Evolutionary conservation across 2,888 invertebrate genomes (phyloP).

Genomic region (Drosophila fungiperda): DNA sequence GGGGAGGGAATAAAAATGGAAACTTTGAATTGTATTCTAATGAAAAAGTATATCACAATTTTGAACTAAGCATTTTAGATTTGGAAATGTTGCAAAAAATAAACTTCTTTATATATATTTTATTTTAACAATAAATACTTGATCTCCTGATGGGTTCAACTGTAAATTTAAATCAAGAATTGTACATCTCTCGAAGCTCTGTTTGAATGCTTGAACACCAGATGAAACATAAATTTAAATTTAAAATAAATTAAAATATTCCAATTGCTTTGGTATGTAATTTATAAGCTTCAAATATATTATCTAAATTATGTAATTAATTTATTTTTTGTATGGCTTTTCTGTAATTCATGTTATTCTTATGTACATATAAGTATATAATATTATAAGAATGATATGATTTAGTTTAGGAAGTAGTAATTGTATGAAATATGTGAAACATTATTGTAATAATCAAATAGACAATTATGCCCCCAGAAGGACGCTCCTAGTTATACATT

Average conservation of each 20-base stretch:
- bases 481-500: constrained; percentile 35
- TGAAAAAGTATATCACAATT: constrained; percentile 21
- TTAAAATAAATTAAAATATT: neutral
- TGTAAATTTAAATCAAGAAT: neutral
- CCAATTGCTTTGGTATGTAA: neutral
- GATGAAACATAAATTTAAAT: neutral
- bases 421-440: neutral
- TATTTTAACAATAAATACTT: neutral
- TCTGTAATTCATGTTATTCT: neutral
- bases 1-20: neutral
- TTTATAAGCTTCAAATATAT: neutral
- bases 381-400: constrained; percentile 43
- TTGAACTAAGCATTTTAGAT: constrained; percentile 20
- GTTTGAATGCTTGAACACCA: neutral
- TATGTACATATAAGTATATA: too few species aligned
- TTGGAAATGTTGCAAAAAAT: neutral
- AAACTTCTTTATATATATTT: neutral
- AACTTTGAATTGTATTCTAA: constrained; percentile 4
- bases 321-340: neutral
- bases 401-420: neutral
- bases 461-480: neutral
- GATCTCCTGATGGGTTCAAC: neutral
- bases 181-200: neutral
- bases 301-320: neutral
- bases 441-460: neutral